phyloP scores from a whole-genome alignment of 2,888 invertebrate genomes.

The Campoplex capitator region DNA sequence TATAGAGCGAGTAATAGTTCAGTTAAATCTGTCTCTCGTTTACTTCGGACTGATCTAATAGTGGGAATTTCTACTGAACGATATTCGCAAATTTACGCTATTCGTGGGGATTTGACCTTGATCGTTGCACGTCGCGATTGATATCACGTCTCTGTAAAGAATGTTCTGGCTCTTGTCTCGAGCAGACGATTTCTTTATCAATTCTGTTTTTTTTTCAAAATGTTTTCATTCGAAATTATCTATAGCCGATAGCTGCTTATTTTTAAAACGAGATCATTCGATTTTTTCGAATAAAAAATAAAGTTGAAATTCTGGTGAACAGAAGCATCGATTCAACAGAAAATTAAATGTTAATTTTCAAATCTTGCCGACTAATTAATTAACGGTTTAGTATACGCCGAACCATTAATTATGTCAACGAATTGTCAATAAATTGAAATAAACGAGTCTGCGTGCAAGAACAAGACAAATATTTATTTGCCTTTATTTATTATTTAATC shows the following conservation, averaged over 20 bases:
- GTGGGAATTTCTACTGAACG: constrained; percentile 35
- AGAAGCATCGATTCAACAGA: not conserved
- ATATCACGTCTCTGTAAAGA: not conserved
- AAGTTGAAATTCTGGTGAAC: not conserved
- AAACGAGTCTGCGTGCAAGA: not conserved
- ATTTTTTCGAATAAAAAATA: not conserved
- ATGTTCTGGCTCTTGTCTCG: not conserved
- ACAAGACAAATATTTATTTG: not conserved
- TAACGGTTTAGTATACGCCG: not conserved
- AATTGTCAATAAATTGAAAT: not conserved
- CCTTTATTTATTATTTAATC: not conserved
- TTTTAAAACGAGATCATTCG: not conserved
- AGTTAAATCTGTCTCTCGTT: not conserved
- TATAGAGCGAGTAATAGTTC: constrained; percentile 2
- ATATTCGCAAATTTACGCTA: not conserved
- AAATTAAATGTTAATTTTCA: not conserved
- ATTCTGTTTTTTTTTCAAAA: no score
- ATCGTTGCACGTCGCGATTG: not conserved
- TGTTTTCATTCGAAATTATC: no score
- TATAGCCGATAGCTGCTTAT: not conserved
- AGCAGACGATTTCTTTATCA: not conserved
- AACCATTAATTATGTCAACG: not conserved
- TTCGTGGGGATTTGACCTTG: constrained; percentile 3
- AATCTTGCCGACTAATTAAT: not conserved
- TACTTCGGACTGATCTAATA: constrained; percentile 27